Conservation (phyloP, 2,888 invertebrate species). For the Heliothis peltigera region DNA sequence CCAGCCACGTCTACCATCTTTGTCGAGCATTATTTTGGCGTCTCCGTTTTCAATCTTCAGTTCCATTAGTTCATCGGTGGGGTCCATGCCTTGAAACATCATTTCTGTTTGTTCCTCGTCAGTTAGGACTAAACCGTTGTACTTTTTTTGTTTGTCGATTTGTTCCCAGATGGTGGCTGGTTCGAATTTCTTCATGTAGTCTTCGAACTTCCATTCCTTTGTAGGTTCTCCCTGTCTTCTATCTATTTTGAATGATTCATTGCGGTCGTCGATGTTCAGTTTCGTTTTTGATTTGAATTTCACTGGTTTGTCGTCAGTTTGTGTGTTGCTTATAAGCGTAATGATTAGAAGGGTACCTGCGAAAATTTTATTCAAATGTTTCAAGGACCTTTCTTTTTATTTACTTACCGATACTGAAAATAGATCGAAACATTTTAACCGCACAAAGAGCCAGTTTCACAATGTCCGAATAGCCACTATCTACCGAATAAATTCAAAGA, state of each 20-base stretch:
- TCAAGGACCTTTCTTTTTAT: too few species aligned
- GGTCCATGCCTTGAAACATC: constrained; percentile 67
- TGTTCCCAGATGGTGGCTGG: constrained; percentile 66
- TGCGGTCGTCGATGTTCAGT: neutral
- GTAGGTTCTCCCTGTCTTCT: neutral
- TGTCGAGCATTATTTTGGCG: constrained; percentile 45
- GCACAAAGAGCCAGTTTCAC: too few species aligned
- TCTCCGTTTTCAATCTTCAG: constrained; percentile 61
- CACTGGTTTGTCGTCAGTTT: neutral
- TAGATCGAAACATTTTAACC: too few species aligned
- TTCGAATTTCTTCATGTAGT: constrained; percentile 61
- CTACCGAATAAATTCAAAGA: too few species aligned
- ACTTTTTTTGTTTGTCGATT: constrained; percentile 62
- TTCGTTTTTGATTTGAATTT: neutral
- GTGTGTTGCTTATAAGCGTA: constrained; percentile 6
- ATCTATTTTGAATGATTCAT: neutral
- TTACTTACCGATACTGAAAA: too few species aligned
- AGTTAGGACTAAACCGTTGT: constrained; percentile 47
- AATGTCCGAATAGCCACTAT: too few species aligned
- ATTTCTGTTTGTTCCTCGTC: constrained; percentile 60
- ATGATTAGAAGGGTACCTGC: constrained; percentile 28
- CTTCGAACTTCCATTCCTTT: constrained; percentile 57
- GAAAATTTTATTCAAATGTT: neutral
- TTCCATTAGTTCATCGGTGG: constrained; percentile 69
- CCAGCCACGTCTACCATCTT: constrained; percentile 65